These are phyloP conservation scores for Troglohyphantes excavatus DNA, from an alignment of 2,888 invertebrate genomes.

Conservation along the genomic window DNA sequence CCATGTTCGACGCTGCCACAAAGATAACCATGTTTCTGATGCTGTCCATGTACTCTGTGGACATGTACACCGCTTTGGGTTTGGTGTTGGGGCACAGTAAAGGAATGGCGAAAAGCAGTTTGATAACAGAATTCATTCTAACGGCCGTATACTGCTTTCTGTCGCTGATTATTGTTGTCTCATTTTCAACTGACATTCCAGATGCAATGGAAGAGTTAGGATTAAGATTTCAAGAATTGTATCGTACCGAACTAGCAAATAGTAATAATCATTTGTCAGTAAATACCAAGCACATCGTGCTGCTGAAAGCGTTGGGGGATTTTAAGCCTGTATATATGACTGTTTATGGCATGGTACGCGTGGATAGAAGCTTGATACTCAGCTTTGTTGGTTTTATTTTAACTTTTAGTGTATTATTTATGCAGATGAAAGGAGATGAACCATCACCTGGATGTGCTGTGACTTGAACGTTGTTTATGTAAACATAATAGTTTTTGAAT, in stretches of 20 bases:
- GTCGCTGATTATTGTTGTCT: neutral
- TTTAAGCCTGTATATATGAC: constrained; percentile 5
- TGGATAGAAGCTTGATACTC: constrained; percentile 22
- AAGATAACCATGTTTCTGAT: neutral
- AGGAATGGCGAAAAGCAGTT: neutral
- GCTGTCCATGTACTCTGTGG: neutral
- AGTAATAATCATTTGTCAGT: neutral
- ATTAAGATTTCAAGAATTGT: neutral
- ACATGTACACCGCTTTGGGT: neutral
- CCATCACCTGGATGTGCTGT: no score
- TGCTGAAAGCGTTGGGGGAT: constrained; percentile 15
- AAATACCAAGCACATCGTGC: neutral
- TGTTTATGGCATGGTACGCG: neutral
- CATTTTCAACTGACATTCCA: neutral
- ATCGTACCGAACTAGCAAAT: neutral
- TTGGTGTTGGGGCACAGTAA: neutral
- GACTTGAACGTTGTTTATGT: no score
- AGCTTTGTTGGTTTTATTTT: constrained; percentile 15
- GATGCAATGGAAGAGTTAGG: neutral
- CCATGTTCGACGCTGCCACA: neutral
- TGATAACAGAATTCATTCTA: neutral
- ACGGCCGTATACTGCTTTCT: neutral
- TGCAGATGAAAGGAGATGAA: constrained; percentile 17
- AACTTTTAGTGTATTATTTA: constrained; percentile 16
- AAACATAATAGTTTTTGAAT: no score